Percentiles rank a stretch among this genome's conserved stretches.
Evolutionary conservation across 2,113 vertebrate genomes (phyloP).

Genomic region (Genyomyrus donnyi): DNA sequence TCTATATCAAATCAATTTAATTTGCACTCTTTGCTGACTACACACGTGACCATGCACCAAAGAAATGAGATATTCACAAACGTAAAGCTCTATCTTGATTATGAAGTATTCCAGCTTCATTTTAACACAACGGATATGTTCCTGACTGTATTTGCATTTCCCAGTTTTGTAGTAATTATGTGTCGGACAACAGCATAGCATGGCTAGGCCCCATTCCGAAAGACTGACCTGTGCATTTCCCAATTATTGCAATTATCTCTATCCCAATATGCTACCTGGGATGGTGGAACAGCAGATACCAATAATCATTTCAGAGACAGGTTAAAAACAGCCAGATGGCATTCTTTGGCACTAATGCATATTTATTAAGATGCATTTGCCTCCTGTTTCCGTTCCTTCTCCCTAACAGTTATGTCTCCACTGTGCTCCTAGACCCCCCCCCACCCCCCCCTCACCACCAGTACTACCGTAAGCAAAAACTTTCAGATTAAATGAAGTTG

Average conservation of each 20-base stretch:
- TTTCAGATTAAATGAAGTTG: slow-evolving; percentile 10
- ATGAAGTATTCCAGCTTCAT: background rate
- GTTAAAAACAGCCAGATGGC: slow-evolving; percentile 24
- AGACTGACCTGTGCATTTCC: background rate
- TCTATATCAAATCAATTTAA: background rate
- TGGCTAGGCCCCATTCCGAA: background rate
- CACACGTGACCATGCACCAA: background rate
- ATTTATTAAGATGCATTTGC: slow-evolving; percentile 19
- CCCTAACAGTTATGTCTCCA: background rate
- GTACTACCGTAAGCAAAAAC: background rate
- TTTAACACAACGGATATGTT: background rate
- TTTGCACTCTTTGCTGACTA: background rate
- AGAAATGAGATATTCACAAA: background rate
- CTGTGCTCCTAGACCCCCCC: background rate
- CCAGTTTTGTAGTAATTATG: background rate
- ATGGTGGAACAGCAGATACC: background rate
- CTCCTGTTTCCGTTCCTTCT: background rate
- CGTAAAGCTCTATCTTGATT: background rate
- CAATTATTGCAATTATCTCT: slow-evolving; percentile 2
- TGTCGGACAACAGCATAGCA: background rate
- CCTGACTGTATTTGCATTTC: background rate
- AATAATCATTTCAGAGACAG: slow-evolving; percentile 12
- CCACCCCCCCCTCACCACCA: background rate
- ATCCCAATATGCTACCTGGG: slow-evolving; percentile 6
- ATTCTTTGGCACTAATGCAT: slow-evolving; percentile 13